A percentile compares a stretch with the other conserved stretches of the same genome.
These are phyloP conservation scores for Lithophane socia DNA, from an alignment of 2,888 invertebrate genomes.

Conservation along the genomic window DNA sequence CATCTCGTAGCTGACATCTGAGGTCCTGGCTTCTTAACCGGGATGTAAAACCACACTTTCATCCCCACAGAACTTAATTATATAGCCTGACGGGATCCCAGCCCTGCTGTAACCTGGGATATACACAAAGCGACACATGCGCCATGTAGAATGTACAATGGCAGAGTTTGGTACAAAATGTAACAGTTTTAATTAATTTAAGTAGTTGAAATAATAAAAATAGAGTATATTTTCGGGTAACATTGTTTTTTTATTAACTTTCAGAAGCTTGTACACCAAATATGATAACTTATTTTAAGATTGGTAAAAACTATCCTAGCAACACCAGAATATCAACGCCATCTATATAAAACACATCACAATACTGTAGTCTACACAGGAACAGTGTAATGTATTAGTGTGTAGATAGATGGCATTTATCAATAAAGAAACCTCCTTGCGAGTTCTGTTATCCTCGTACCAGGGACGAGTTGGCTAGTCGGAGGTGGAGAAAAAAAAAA, in stretches of 20 bases:
- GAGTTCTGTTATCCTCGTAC: background rate
- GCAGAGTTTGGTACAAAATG: background rate
- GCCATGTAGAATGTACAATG: background rate
- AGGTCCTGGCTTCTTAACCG: too few relatives aligned
- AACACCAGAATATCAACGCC: slow-evolving; percentile 4
- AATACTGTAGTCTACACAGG: too few relatives aligned
- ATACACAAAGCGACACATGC: background rate
- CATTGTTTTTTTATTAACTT: background rate
- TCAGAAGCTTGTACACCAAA: background rate
- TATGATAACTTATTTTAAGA: background rate
- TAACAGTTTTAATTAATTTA: background rate
- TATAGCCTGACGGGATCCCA: too few relatives aligned
- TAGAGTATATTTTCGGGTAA: background rate
- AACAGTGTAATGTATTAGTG: background rate
- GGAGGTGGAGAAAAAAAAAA: background rate
- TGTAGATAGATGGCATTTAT: background rate
- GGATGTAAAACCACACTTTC: too few relatives aligned
- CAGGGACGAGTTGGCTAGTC: background rate
- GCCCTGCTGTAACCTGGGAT: background rate
- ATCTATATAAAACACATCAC: background rate
- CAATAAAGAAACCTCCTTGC: background rate
- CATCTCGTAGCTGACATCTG: too few relatives aligned
- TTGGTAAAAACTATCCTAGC: background rate
- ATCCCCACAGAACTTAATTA: too few relatives aligned
- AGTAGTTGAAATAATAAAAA: background rate